Evolutionary conservation across 2,797 vertebrate genomes (phyloP), one percentile per base, ranked within the genome.

Genomic region (Leptatherina wallacei): DNA sequence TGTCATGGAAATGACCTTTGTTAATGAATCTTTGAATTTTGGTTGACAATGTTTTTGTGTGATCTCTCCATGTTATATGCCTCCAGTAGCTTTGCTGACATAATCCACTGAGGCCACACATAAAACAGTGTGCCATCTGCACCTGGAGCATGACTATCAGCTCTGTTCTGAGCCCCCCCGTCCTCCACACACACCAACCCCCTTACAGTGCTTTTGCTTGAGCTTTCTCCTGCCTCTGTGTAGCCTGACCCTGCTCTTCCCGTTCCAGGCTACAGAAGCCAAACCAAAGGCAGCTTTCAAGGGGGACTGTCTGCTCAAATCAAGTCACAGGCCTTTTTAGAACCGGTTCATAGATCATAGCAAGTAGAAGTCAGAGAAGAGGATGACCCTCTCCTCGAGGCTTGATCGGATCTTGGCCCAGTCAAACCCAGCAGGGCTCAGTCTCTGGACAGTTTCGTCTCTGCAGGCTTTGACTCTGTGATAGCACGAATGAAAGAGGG

Each of bases 341-440:
- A 93, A 93, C 89, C 73, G 86, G 93, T 94, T 94, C 91, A 92
- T 90, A 93, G 93, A 95, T 95, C 94, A 94, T 91, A 94, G 93
- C 90, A 89, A 93, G 93, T 90, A 82, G 90, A 92, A 94, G 92
- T 94, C 93, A 89, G 90, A 89, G 91, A 93, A 88, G 91, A 93
- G 89, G 89, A 91, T 94, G 92, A 94, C 93, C 93, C 91, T 93
- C 89, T 93, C 93, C 92, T 94, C 89, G 38, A 92, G 94, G 93
- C 94, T 94, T 92, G 92, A 94, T 94, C 90, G 75, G 93, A 95
- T 94, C 92, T 93, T 94, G 91, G 94, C 93, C 94, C 92, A 94
- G 94, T 92, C 92, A 92, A 93, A 94, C 90, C 91, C 92, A 85
- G 89, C 85, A 87, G 93, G 91, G 84, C 86, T 86, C 76, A 81